phyloP scores from a whole-genome alignment of 2,888 invertebrate species.

The Notocelia uddmanniana region DNA sequence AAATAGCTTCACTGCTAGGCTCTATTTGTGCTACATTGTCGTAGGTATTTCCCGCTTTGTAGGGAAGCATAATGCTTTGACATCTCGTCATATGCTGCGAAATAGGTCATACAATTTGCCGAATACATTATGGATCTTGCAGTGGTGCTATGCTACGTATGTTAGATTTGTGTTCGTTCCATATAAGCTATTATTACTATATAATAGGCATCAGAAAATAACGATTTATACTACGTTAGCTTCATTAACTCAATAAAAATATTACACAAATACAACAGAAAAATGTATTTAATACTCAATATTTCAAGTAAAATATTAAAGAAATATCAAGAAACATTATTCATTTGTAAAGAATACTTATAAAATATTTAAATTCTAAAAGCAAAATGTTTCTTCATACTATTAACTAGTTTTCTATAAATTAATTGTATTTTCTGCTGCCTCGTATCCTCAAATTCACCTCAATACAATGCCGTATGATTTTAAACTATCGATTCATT shows the following conservation, averaged over 20 bases:
- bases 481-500: conserved; percentile 48
- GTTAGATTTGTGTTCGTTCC: neutral
- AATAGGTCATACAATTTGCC: neutral
- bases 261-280: no score
- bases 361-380: no score
- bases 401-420: no score
- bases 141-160: neutral
- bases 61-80: neutral
- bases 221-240: no score
- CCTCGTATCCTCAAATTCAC: neutral
- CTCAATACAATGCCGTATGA: neutral
- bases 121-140: neutral
- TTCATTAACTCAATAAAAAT: no score
- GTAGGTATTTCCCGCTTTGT: neutral
- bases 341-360: no score
- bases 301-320: no score
- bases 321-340: no score
- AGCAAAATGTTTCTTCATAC: no score
- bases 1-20: neutral
- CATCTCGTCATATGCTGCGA: neutral
- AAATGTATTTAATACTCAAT: no score
- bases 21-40: neutral
- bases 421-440: neutral
- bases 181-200: neutral
- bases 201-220: conserved; percentile 2